These are phyloP conservation scores for Mycetomoellerius zeteki DNA, from an alignment of 1,140 invertebrate species.

Conservation along the genomic window DNA sequence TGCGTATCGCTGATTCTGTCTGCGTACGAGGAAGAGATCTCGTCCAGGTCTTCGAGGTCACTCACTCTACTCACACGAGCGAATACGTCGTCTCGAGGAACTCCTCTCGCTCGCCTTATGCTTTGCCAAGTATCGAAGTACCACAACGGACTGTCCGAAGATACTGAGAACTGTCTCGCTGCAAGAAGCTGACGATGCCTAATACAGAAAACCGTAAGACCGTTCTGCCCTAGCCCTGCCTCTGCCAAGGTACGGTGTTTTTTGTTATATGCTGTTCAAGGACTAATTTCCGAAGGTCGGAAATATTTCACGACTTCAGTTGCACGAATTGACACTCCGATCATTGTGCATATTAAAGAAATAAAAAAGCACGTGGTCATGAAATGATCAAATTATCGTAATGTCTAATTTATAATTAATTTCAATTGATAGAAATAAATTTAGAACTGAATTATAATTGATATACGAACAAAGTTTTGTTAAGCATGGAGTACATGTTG, in stretches of 20 bases:
- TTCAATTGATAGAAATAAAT: neutral
- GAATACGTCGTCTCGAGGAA: conserved; percentile 68
- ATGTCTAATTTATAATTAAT: neutral
- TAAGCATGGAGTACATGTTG: neutral
- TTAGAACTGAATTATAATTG: neutral
- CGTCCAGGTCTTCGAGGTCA: conserved; percentile 80
- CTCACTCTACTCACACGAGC: conserved; percentile 78
- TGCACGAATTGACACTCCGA: neutral
- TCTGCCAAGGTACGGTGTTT: conserved; percentile 63
- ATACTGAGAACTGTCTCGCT: conserved; percentile 79
- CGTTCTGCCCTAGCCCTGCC: conserved; percentile 66
- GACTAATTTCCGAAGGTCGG: conserved; percentile 68
- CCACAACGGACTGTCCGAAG: conserved; percentile 52
- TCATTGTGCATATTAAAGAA: neutral
- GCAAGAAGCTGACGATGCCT: conserved; percentile 83
- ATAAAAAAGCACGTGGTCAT: neutral
- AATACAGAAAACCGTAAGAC: conserved; percentile 85
- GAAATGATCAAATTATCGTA: neutral
- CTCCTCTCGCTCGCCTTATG: conserved; percentile 65
- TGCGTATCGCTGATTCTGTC: conserved; percentile 78
- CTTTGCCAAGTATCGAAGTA: conserved; percentile 67
- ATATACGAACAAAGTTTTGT: neutral
- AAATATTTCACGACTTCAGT: neutral
- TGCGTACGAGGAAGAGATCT: conserved; percentile 81
- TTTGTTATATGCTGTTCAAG: conserved; percentile 60